These are phyloP conservation scores for Melanotaenia boesemani DNA, from an alignment of 2,797 vertebrate species.

Conservation along the genomic window DNA sequence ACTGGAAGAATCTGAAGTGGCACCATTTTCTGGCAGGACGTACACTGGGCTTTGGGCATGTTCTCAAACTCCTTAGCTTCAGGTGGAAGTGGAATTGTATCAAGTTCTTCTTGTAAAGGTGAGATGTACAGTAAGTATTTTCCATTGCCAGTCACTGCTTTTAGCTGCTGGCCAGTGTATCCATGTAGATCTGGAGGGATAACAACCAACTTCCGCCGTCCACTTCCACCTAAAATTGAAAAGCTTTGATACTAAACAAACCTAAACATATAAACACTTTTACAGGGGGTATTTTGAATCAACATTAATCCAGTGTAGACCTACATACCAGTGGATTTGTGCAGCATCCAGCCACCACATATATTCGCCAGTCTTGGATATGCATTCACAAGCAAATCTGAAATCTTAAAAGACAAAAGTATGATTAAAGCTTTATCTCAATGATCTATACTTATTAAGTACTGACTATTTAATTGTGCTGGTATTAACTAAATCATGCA, in stretches of 20 bases:
- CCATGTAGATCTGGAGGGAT: conserved; percentile 16
- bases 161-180: conserved; percentile 19
- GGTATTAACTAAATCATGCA: neutral
- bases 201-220: neutral
- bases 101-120: conserved; percentile 24
- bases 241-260: neutral
- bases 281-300: conserved; percentile 6
- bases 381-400: conserved; percentile 3
- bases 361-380: conserved; percentile 18
- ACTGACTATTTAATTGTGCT: too few relatives aligned
- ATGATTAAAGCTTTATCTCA: neutral
- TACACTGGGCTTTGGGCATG: too few relatives aligned
- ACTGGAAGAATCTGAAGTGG: too few relatives aligned
- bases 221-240: conserved; percentile 14
- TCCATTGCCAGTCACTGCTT: conserved; percentile 20
- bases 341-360: conserved; percentile 20
- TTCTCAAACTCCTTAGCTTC: too few relatives aligned
- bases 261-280: neutral
- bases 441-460: too few relatives aligned
- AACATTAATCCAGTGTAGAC: neutral
- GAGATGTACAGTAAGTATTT: conserved; percentile 22
- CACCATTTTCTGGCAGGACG: too few relatives aligned
- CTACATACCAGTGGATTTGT: conserved; percentile 22
- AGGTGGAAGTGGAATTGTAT: too few relatives aligned
- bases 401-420: conserved; percentile 1